Conservation (phyloP, 1,140 invertebrate genomes). For the Lithobius niger region DNA sequence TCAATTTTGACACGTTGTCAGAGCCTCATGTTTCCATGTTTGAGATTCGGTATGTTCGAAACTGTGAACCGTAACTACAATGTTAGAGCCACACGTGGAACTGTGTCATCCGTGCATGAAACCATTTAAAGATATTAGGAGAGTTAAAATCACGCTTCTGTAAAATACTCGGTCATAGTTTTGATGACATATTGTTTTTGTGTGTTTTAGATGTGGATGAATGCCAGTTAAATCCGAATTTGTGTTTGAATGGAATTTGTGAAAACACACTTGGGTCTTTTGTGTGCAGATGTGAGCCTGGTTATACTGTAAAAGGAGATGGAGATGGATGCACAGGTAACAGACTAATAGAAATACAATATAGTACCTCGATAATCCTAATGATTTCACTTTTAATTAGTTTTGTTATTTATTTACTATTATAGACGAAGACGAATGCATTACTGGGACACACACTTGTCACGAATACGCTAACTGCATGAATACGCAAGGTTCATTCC, state of each 20-base stretch:
- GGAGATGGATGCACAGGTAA: constrained; percentile 31
- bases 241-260: constrained; percentile 57
- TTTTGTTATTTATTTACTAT: constrained; percentile 1
- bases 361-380: not conserved
- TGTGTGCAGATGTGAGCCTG: constrained; percentile 57
- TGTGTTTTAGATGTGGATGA: constrained; percentile 49
- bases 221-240: constrained; percentile 48
- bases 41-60: no score
- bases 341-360: no score
- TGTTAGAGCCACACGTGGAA: no score
- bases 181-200: constrained; percentile 10
- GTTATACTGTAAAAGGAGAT: constrained; percentile 60
- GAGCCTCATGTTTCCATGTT: no score
- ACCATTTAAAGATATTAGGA: no score
- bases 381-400: not conserved
- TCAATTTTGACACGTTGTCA: no score
- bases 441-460: constrained; percentile 56
- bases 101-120: no score
- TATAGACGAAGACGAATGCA: constrained; percentile 70
- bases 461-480: constrained; percentile 65
- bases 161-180: no score
- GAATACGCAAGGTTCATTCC: constrained; percentile 65
- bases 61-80: no score
- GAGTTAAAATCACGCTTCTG: no score
- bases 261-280: constrained; percentile 74